Evolutionary conservation across 2,888 invertebrate genomes (phyloP), one percentile per base, ranked within the genome.

Genomic region (Apodemia zela): DNA sequence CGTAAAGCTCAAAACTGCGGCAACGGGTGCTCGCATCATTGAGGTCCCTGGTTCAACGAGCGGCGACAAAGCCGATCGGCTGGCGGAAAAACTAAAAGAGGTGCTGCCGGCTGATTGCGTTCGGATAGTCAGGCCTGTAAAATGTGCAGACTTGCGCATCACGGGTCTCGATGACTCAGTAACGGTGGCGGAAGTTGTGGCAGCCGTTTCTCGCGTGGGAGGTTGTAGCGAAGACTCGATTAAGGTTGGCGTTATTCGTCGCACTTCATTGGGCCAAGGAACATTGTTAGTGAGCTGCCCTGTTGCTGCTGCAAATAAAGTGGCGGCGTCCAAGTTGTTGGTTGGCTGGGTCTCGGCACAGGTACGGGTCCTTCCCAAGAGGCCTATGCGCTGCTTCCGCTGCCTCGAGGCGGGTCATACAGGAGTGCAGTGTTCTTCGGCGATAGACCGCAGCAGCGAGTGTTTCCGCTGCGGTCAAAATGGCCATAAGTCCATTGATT

Each of bases 381-480:
- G 63, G 13, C 59, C 59, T 2, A 29, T 60, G 42, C 49, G 65
- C 4, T 66, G 71, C 62, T 73, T 51, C 35, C 61, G 67, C 0
- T 71, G 72, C 59, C 61, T 66, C 6, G 64, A 63, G n/a, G 13
- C n/a, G 1, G 69, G 69, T 0, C 68, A 71, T 17, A 63, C 65
- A 0, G 25, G 68, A 0, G 58, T 45, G 10, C 35, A 54, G 15
- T 71, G 68, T 58, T 25, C 60, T 0, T 10, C 61, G 0, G 61
- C 59, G 10, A 47, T 18, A 0, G 67, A 65, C 21, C 64, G 67
- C 15, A 63, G 64, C 18, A n/a, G 8, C 3, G 21, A 42, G 0
- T 67, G 65, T 47, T 66, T 60, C 60, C 63, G 67, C 11, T 68
- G 63, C 67, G 61, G 7, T 73, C 61, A 45, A 57, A 71, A 78